These are phyloP conservation scores for Notothenia rossii DNA, from an alignment of 2,113 vertebrate species.

Conservation along the genomic window DNA sequence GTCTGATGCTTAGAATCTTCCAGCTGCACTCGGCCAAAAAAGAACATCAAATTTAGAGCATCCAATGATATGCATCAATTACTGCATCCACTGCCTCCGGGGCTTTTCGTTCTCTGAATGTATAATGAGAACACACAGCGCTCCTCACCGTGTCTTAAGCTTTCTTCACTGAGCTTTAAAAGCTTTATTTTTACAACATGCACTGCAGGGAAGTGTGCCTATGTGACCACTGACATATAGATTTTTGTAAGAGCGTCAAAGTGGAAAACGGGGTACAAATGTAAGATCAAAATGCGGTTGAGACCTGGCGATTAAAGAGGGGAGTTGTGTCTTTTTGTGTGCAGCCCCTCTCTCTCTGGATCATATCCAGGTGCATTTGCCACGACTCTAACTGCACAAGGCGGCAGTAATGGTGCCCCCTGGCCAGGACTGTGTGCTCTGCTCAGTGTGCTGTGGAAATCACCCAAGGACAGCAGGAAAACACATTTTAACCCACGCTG, in stretches of 20 bases:
- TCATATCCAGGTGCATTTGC: slow-evolving; percentile 66
- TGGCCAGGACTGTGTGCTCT: slow-evolving; percentile 66
- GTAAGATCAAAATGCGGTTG: slow-evolving; percentile 15
- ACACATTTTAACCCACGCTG: slow-evolving; percentile 74
- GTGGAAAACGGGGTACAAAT: background rate
- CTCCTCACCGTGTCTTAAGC: slow-evolving; percentile 4
- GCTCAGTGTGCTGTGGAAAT: slow-evolving; percentile 66
- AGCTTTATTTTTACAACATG: background rate
- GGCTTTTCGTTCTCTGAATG: slow-evolving; percentile 59
- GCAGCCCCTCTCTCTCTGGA: slow-evolving; percentile 43
- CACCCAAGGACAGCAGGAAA: slow-evolving; percentile 67
- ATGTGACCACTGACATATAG: background rate
- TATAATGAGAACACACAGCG: slow-evolving; percentile 47
- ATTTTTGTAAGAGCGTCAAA: background rate
- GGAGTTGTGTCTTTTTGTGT: slow-evolving; percentile 17
- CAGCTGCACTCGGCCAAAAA: slow-evolving; percentile 47
- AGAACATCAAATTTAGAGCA: slow-evolving; percentile 52
- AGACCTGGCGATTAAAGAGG: slow-evolving; percentile 10
- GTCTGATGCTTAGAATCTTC: slow-evolving; percentile 51
- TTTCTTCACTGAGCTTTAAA: slow-evolving; percentile 36
- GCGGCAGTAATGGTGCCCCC: slow-evolving; percentile 70
- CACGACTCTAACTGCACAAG: slow-evolving; percentile 39
- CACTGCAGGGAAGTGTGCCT: background rate
- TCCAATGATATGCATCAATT: slow-evolving; percentile 62
- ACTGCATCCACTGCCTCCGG: slow-evolving; percentile 54